Percentiles rank a stretch among this genome's conserved stretches.
Conservation (phyloP, 2,888 invertebrate genomes). For the Elegia similella region DNA sequence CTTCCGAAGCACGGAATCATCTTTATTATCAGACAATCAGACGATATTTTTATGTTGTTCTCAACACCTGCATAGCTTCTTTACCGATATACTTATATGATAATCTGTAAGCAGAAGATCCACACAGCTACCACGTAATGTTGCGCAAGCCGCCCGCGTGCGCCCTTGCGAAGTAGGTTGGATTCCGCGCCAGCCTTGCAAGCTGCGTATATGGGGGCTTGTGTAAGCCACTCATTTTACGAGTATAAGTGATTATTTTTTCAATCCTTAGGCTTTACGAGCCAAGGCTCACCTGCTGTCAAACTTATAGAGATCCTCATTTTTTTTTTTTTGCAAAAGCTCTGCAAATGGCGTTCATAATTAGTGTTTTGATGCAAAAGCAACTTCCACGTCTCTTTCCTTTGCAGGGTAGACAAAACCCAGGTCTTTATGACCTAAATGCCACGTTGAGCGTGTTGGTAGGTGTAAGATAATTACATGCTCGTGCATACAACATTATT, state of each 20-base stretch:
- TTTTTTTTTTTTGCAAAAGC: background rate
- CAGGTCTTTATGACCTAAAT: no score
- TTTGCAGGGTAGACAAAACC: no score
- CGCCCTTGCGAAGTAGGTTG: conserved; percentile 32
- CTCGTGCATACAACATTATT: no score
- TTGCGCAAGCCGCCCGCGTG: conserved; percentile 31
- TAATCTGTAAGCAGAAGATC: background rate
- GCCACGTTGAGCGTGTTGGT: no score
- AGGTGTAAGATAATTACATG: no score
- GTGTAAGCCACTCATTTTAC: background rate
- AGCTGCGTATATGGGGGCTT: conserved; percentile 10
- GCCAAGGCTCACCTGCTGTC: background rate
- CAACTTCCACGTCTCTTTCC: no score
- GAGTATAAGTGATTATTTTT: background rate
- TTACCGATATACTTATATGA: background rate
- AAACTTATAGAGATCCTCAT: background rate
- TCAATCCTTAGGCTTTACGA: background rate
- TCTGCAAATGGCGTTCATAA: no score
- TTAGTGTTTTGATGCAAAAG: no score
- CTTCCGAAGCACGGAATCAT: no score
- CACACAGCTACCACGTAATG: conserved; percentile 15
- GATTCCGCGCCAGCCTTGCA: conserved; percentile 15
- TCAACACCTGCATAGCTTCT: no score
- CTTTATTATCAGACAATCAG: no score
- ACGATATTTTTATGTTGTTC: no score